Evolutionary conservation across 2,113 vertebrate species (phyloP), one percentile per base, ranked within the genome.

Genomic region (Myotis lucifugus): DNA sequence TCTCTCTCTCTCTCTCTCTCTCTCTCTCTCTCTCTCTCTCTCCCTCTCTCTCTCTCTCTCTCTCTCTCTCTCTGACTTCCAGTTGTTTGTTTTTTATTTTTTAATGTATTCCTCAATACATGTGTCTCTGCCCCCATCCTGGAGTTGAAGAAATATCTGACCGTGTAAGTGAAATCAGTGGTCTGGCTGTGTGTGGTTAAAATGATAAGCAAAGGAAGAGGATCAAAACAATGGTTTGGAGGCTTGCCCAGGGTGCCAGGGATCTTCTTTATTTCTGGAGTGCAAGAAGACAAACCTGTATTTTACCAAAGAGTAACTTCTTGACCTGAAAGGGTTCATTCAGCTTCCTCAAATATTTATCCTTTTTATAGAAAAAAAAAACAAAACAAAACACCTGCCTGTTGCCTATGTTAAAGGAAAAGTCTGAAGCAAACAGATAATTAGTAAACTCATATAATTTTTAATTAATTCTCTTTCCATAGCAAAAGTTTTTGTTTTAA

Each of bases 381-480:
- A 10, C 8, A 59, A 25, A 61, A 12, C 9, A 3, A 37, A 37
- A 37, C 37, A 37, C 25, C 56, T 27, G n/a, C 17, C n/a, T 46
- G 17, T 2, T 72, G 23, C 72, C n/a, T 61, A 4, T 81, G 27
- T 59, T 88, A 90, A 93, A 6, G 42, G 13, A 69, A 95, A 91
- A 93, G 6, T 27, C 23, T 88, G 12, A 92, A 79, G 15, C 18
- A 37, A 85, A 90, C 77, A 52, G 18, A 42, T 70, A 56, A 73
- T 85, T 90, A 85, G 70, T 50, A 50, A 92, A 69, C 40, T 56
- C 19, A 78, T 5, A 83, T 11, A 69, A 46, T 67, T 93, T 34
- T 34, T 81, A 56, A 59, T 88, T 85, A 90, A 70, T 90, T 74
- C 52, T 73, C 23, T 91, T 91, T 73, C 34, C 18, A 64, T 86